Conservation (phyloP, 2,113 vertebrate genomes). For the Galeopterus variegatus region DNA sequence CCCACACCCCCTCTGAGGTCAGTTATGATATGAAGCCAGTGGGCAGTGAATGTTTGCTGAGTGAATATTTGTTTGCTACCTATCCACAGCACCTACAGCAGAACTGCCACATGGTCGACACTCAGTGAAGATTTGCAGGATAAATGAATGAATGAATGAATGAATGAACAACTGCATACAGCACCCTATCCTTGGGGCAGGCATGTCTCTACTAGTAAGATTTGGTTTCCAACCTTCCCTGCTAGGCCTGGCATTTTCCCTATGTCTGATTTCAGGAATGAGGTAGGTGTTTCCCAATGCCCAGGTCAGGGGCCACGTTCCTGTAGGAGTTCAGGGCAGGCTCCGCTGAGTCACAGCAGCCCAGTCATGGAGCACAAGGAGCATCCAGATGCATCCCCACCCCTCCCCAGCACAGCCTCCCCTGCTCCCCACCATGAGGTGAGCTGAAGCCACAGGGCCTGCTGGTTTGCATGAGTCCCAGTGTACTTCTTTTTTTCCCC, state of each 20-base stretch:
- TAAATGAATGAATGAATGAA: background rate
- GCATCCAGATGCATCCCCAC: background rate
- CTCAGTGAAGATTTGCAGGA: background rate
- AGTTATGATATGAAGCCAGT: background rate
- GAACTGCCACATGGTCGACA: background rate
- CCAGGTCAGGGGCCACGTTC: background rate
- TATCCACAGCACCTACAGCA: too few species aligned
- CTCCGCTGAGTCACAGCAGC: background rate
- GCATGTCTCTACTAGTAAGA: background rate
- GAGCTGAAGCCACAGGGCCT: constrained; percentile 31
- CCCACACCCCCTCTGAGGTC: background rate
- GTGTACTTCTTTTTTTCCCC: background rate
- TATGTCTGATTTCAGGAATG: background rate
- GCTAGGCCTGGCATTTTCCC: background rate
- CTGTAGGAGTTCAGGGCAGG: background rate
- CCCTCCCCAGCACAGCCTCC: background rate
- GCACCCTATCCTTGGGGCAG: rapidly evolving
- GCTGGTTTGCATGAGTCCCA: background rate
- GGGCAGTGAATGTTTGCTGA: background rate
- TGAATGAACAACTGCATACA: too few species aligned
- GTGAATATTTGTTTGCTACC: background rate
- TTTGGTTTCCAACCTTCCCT: background rate
- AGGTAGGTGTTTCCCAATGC: background rate
- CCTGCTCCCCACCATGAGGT: background rate
- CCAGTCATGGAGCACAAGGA: background rate